A percentile compares a stretch with the other conserved stretches of the same genome.
Evolutionary conservation across 2,797 vertebrate species (phyloP).

Genomic region (Phataginus tetradactyla): DNA sequence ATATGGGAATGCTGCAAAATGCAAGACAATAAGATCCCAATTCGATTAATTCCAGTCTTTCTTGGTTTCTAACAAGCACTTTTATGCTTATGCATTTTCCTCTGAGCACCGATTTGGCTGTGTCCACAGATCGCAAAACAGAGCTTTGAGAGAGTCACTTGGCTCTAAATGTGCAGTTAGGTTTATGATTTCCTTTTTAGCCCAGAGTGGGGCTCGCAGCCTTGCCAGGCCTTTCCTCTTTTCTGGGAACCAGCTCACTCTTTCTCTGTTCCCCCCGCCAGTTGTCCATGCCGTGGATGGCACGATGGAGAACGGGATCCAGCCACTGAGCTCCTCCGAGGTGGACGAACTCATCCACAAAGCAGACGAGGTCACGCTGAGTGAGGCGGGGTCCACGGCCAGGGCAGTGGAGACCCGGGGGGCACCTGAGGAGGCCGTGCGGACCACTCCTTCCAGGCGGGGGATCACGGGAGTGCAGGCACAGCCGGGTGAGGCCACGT

Average conservation of each 20-base stretch:
- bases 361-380: conserved; percentile 91
- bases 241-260: fast-evolving
- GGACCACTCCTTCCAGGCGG: conserved; percentile 84
- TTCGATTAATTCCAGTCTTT: too few relatives aligned
- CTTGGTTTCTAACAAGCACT: not conserved
- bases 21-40: not conserved
- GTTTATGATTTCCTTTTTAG: not conserved
- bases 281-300: conserved; percentile 95
- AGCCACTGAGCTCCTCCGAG: conserved; percentile 92
- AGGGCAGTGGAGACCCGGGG: not conserved
- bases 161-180: not conserved
- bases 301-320: conserved; percentile 88
- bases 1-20: not conserved
- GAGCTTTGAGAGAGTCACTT: not conserved
- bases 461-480: conserved; percentile 88
- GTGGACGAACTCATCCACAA: conserved; percentile 96
- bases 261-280: conserved; percentile 76
- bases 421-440: not conserved
- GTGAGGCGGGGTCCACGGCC: conserved; percentile 64
- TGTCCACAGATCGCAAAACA: fast-evolving
- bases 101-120: not conserved
- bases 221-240: not conserved
- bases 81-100: not conserved
- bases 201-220: not conserved
- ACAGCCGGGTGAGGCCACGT: conserved; percentile 60